A percentile compares a stretch with the other conserved stretches of the same genome.
These are phyloP conservation scores for Trematomus bernacchii DNA, from an alignment of 2,797 vertebrate genomes.

Conservation along the genomic window DNA sequence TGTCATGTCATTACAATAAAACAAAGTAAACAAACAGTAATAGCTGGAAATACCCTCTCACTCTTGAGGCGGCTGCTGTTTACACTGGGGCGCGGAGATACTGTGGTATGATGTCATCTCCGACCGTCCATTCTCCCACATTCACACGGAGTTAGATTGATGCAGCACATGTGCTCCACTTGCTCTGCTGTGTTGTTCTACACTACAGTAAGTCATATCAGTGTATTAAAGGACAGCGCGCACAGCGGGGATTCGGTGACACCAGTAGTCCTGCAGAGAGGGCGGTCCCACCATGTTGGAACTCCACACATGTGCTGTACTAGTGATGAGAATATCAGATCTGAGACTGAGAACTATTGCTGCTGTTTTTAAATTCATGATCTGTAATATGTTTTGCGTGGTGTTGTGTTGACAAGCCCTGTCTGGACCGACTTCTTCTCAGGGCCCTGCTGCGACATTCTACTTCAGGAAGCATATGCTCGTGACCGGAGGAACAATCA, in stretches of 20 bases:
- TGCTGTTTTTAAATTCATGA: slow-evolving; percentile 56
- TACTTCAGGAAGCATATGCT: slow-evolving; percentile 44
- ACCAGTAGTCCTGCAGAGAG: slow-evolving; percentile 60
- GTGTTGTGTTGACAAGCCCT: slow-evolving; percentile 59
- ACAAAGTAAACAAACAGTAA: slow-evolving; percentile 73
- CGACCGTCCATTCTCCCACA: slow-evolving; percentile 71
- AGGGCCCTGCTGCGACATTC: slow-evolving; percentile 34
- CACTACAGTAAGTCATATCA: slow-evolving; percentile 74
- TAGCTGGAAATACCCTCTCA: slow-evolving; percentile 73
- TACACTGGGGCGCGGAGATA: slow-evolving; percentile 75
- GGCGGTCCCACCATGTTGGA: slow-evolving; percentile 71
- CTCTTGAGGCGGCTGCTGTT: slow-evolving; percentile 69
- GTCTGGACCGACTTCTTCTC: slow-evolving; percentile 39
- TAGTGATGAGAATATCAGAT: slow-evolving; percentile 77
- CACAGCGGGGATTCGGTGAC: slow-evolving; percentile 69
- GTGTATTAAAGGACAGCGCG: slow-evolving; percentile 70
- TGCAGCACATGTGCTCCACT: slow-evolving; percentile 76
- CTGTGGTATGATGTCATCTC: slow-evolving; percentile 76
- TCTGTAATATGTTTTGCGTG: slow-evolving; percentile 48
- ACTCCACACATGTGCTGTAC: slow-evolving; percentile 59
- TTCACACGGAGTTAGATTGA: slow-evolving; percentile 76
- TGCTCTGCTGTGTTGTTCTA: slow-evolving; percentile 70
- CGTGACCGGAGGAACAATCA: slow-evolving; percentile 41
- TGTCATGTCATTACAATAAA: slow-evolving; percentile 54
- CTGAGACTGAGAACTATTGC: slow-evolving; percentile 40